phyloP scores from a whole-genome alignment of 2,113 vertebrate species.

The Collichthys lucidus region DNA sequence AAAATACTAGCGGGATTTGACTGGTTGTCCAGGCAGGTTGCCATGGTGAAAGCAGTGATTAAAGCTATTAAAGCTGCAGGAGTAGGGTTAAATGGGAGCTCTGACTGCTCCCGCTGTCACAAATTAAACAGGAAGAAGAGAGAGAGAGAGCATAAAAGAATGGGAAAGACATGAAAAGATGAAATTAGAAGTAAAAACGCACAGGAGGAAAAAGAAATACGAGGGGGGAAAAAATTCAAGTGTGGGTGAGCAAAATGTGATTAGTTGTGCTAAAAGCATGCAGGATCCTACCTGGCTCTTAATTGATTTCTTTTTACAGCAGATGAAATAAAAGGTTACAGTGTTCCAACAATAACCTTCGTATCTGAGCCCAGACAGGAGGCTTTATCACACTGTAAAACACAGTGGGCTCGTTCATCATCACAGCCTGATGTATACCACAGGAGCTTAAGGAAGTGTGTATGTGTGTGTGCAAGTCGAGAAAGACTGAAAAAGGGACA shows the following conservation, averaged over 20 bases:
- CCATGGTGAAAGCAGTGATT: slow-evolving; percentile 78
- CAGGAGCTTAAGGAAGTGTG: slow-evolving; percentile 40
- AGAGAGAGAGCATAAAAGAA: slow-evolving; percentile 31
- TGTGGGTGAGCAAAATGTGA: slow-evolving; percentile 70
- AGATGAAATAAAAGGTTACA: slow-evolving; percentile 77
- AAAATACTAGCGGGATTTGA: slow-evolving; percentile 65
- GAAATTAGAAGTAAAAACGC: slow-evolving; percentile 46
- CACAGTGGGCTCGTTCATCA: slow-evolving; percentile 66
- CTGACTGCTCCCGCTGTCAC: slow-evolving; percentile 71
- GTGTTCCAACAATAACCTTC: slow-evolving; percentile 74
- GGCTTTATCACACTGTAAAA: slow-evolving; percentile 75
- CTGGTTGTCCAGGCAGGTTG: slow-evolving; percentile 75
- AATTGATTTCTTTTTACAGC: slow-evolving; percentile 79
- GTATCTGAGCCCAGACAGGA: slow-evolving; percentile 68
- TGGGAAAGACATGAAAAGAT: slow-evolving; percentile 45
- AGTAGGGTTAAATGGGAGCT: slow-evolving; percentile 70
- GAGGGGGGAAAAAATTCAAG: slow-evolving; percentile 4
- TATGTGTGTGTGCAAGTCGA: not conserved
- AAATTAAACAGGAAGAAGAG: slow-evolving; percentile 66
- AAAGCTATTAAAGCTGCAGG: slow-evolving; percentile 79
- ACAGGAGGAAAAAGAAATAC: not conserved
- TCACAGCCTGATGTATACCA: slow-evolving; percentile 55
- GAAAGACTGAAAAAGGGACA: not conserved
- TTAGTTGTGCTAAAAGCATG: slow-evolving; percentile 68
- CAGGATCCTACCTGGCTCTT: slow-evolving; percentile 56